Conservation (phyloP, 1,140 invertebrate species). For the Nasonia giraulti region DNA sequence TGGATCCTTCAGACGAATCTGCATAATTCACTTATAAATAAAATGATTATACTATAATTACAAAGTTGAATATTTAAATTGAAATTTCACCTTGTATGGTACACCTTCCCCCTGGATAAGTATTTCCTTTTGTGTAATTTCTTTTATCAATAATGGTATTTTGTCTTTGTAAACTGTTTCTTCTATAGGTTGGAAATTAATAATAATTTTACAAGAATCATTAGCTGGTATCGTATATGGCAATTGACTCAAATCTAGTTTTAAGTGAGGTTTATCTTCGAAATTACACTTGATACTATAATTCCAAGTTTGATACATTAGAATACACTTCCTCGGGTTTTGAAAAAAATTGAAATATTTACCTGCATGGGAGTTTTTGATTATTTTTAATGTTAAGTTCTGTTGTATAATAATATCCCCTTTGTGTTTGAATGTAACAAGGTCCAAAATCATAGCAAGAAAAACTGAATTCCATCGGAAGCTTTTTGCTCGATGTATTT, state of each 20-base stretch:
- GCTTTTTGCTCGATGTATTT: conserved; percentile 58
- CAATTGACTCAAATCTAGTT: conserved; percentile 55
- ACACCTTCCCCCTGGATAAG: conserved; percentile 69
- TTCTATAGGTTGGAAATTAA: conserved; percentile 67
- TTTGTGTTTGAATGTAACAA: conserved; percentile 66
- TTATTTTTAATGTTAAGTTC: conserved; percentile 66
- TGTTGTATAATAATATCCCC: conserved; percentile 56
- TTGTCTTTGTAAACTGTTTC: conserved; percentile 60
- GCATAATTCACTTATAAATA: conserved; percentile 11
- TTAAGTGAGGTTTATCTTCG: conserved; percentile 62
- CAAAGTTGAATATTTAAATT: conserved; percentile 8
- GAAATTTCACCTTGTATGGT: conserved; percentile 55
- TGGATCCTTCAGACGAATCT: conserved; percentile 65
- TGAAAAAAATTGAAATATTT: conserved; percentile 47
- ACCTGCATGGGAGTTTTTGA: conserved; percentile 63
- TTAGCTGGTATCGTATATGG: conserved; percentile 57
- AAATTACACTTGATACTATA: conserved; percentile 65
- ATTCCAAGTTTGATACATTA: conserved; percentile 16
- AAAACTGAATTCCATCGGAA: conserved; percentile 67
- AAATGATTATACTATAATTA: neutral
- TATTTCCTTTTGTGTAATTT: conserved; percentile 56
- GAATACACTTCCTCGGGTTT: neutral
- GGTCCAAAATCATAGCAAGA: conserved; percentile 69
- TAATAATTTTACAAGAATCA: conserved; percentile 57
- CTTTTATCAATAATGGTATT: conserved; percentile 62